These are phyloP conservation scores for Mimumesa dahlbomi DNA, from an alignment of 2,888 invertebrate genomes.

Conservation along the genomic window DNA sequence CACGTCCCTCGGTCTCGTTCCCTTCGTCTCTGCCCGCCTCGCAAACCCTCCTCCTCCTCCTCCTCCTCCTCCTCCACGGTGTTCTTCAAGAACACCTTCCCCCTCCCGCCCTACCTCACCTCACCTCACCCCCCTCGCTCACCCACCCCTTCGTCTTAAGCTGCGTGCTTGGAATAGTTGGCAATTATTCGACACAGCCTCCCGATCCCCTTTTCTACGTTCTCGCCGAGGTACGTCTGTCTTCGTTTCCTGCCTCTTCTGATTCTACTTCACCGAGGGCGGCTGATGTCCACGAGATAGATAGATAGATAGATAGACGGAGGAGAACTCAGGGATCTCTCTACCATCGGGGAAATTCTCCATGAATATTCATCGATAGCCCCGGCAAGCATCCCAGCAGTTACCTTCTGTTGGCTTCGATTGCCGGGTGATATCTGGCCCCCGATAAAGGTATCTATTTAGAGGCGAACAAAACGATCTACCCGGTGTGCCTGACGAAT, in stretches of 20 bases:
- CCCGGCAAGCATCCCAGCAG: slow-evolving; percentile 43
- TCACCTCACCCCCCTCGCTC: too few species aligned
- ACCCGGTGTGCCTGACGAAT: neutral
- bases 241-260: slow-evolving; percentile 21
- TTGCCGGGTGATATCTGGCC: slow-evolving; percentile 45
- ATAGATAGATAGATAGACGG: slow-evolving; percentile 5
- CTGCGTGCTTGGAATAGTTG: slow-evolving; percentile 74
- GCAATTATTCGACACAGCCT: slow-evolving; percentile 73
- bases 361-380: slow-evolving; percentile 67
- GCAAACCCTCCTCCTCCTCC: slow-evolving; percentile 24
- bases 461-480: neutral
- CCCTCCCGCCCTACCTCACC: too few species aligned
- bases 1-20: too few species aligned
- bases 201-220: slow-evolving; percentile 36
- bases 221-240: slow-evolving; percentile 22
- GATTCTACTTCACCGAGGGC: slow-evolving; percentile 5
- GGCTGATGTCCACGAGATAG: slow-evolving; percentile 26
- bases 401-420: slow-evolving; percentile 48
- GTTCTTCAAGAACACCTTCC: slow-evolving; percentile 43
- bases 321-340: too few species aligned
- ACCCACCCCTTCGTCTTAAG: slow-evolving; percentile 62
- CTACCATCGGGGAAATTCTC: slow-evolving; percentile 11
- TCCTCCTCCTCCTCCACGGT: slow-evolving; percentile 21
- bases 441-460: slow-evolving; percentile 29
- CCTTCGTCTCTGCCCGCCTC: slow-evolving; percentile 41